Conservation (phyloP, 2,888 invertebrate genomes). For the Drosophila conformis region DNA sequence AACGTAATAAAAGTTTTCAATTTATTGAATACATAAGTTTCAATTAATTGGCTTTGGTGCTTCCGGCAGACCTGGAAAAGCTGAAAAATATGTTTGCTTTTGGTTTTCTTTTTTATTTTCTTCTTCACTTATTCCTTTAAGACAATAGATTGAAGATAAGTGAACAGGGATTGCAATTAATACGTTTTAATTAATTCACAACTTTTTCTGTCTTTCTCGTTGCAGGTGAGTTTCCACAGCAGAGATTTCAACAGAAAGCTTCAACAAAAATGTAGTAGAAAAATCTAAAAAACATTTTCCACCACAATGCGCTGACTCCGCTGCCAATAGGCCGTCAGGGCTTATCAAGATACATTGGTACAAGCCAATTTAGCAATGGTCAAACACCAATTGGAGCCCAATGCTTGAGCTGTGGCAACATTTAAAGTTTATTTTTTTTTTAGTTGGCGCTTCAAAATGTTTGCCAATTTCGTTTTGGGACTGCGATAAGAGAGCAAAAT, state of each 20-base stretch:
- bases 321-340: conserved; percentile 58
- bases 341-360: conserved; percentile 60
- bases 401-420: conserved; percentile 18
- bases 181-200: conserved; percentile 41
- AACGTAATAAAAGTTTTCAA: neutral
- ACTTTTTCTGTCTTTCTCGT: conserved; percentile 22
- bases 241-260: conserved; percentile 5
- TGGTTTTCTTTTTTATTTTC: neutral
- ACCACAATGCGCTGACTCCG: conserved; percentile 32
- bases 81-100: neutral
- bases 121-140: neutral
- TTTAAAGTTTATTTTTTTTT: conserved; percentile 10
- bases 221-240: conserved; percentile 63
- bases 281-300: conserved; percentile 39
- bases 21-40: neutral
- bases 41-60: neutral
- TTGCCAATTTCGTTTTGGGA: conserved; percentile 56
- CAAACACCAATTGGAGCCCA: conserved; percentile 26
- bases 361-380: conserved; percentile 60
- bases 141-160: conserved; percentile 1
- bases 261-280: conserved; percentile 9
- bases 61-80: neutral
- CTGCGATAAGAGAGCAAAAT: conserved; percentile 60
- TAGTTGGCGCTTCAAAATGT: conserved; percentile 53
- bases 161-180: neutral